Percentiles rank a stretch among this genome's conserved stretches.
Evolutionary conservation across 2,888 invertebrate species (phyloP).

Genomic region (Pristionchus japonicus): DNA sequence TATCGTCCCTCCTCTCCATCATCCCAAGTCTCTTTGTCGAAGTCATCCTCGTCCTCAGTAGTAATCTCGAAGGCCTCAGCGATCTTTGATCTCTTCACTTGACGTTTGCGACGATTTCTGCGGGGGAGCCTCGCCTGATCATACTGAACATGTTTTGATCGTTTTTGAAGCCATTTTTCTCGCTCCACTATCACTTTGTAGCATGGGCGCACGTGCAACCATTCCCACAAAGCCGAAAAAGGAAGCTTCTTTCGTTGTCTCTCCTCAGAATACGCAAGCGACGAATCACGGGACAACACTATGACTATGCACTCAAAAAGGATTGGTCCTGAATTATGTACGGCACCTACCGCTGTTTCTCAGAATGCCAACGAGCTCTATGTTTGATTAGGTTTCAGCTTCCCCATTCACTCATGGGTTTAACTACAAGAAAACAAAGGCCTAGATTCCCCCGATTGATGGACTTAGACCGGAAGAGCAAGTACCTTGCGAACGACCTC

Average conservation of each 20-base stretch:
- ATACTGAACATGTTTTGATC: neutral
- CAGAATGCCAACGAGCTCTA: neutral
- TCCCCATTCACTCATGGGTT: too few species aligned
- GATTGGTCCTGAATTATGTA: neutral
- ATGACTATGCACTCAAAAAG: neutral
- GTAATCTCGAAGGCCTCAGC: neutral
- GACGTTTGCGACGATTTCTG: neutral
- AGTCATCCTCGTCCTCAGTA: neutral
- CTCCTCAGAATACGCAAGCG: neutral
- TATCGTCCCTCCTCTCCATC: conserved; percentile 1
- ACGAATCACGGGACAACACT: neutral
- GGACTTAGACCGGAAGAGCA: neutral
- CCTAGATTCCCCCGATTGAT: neutral
- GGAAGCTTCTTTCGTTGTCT: too few species aligned
- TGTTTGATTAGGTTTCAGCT: too few species aligned
- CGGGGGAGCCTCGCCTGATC: too few species aligned
- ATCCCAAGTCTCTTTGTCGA: neutral
- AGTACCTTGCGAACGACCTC: neutral
- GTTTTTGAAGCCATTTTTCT: too few species aligned
- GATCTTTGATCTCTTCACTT: too few species aligned
- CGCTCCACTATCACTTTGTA: neutral
- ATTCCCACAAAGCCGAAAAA: neutral
- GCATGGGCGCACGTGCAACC: neutral
- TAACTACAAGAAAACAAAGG: too few species aligned
- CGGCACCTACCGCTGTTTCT: neutral